Evolutionary conservation across 2,888 invertebrate genomes (phyloP), one percentile per base, ranked within the genome.

Genomic region (Opisthograptis luteolata): DNA sequence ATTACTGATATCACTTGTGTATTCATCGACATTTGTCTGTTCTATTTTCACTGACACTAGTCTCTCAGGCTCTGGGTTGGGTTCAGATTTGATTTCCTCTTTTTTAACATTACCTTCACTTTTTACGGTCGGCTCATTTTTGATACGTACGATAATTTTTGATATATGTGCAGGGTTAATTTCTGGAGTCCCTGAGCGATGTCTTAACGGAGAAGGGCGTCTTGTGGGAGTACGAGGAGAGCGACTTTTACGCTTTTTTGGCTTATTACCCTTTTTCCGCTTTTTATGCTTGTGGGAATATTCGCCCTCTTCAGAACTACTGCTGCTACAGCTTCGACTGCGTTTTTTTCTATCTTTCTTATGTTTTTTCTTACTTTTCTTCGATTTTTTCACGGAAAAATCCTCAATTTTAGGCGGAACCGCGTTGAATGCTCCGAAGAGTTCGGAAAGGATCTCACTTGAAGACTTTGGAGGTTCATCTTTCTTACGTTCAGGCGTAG

Each of bases 361-460:
- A 57, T 93, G 92, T 66, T 94, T 93, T 75, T 92, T 92, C 64
- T 92, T 93, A 58, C 81, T 91, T 62, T 92, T 93, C 62, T 92
- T 92, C 0, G 87, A 78, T 60, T 88, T 88, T 58, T 83, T 86
- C 66, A 66, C 68, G 58, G 76, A 67, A 62, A 71, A 79, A 47
- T 79, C 87, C 54, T 79, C 90, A 25, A 93, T 82, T 62, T 92
- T 92, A 17, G 92, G 95, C 8, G 95, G 95, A 59, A 92, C 93
- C 1, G 95, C 95, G 80, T 95, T 95, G 71, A 96, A 95, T 14
- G 93, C 94, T 66, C 95, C 92, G 70, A 97, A 96, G 0, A 97
- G 85, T 81, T 97, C 97, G 0, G 96, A 94, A 12, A 97, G 89
- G 67, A 97, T 96, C 82, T 97, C 96, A 73, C 92, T 94, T 0